Conservation (phyloP, 1,140 invertebrate genomes). For the Apolygus lucorum region DNA sequence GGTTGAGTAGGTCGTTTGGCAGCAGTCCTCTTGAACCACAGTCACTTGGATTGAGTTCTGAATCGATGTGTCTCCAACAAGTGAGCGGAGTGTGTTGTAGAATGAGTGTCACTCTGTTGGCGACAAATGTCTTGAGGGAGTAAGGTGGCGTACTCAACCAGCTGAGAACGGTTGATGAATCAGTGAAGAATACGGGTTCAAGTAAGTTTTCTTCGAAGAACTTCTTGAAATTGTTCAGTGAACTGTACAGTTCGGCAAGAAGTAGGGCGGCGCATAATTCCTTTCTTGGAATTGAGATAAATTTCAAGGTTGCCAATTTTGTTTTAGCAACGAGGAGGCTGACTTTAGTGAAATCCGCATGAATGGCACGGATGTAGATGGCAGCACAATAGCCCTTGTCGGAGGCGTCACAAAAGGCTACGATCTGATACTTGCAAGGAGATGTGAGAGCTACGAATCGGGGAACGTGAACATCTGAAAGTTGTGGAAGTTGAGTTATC, state of each 20-base stretch:
- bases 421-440: no score
- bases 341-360: not conserved
- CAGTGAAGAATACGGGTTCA: slow-evolving; percentile 32
- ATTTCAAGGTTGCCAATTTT: slow-evolving; percentile 39
- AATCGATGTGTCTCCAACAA: slow-evolving; percentile 30
- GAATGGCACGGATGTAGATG: slow-evolving; percentile 30
- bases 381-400: slow-evolving; percentile 34
- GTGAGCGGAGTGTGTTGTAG: not conserved
- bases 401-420: slow-evolving; percentile 36
- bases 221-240: slow-evolving; percentile 1
- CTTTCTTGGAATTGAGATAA: slow-evolving; percentile 36
- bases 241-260: slow-evolving; percentile 29
- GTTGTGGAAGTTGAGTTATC: no score
- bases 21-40: slow-evolving; percentile 40
- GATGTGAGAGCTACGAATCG: no score
- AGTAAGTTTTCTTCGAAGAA: no score
- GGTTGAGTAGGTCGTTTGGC: slow-evolving; percentile 31
- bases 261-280: slow-evolving; percentile 38
- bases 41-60: slow-evolving; percentile 38
- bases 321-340: slow-evolving; percentile 38
- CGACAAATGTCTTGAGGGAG: slow-evolving; percentile 27
- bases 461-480: not conserved
- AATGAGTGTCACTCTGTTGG: slow-evolving; percentile 34
- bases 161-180: slow-evolving; percentile 34
- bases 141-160: slow-evolving; percentile 33